Evolutionary conservation across 2,888 invertebrate species (phyloP), one percentile per base, ranked within the genome.

Genomic region (Trypoxylon attenuatum): DNA sequence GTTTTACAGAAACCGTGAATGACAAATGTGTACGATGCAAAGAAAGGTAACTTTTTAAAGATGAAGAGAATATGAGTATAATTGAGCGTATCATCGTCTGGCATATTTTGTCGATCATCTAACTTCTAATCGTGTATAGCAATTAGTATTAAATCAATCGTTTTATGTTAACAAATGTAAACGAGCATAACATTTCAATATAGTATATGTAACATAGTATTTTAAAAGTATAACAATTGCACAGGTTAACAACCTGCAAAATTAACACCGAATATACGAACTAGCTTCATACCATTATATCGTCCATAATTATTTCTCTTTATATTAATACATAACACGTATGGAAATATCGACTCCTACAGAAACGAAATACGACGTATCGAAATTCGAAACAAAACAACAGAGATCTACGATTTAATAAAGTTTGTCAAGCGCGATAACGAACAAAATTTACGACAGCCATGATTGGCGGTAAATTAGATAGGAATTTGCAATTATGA

Each of bases 1-100:
- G 42, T 46, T 55, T 47, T 64, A 65, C 45, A 52, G 41, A 25
- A n/a, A n/a, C n/a, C n/a, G n/a, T n/a, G n/a, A n/a, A n/a, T n/a
- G n/a, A n/a, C n/a, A n/a, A n/a, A n/a, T n/a, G n/a, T n/a, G n/a
- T n/a, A n/a, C n/a, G n/a, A n/a, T n/a, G 23, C 29, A 49, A 63
- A 10, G 21, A 63, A 16, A 6, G 13, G 10, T 16, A 41, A 52
- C 13, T 51, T 8, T 49, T 5, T 38, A 45, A 25, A n/a, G n/a
- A n/a, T n/a, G n/a, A n/a, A n/a, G n/a, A n/a, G n/a, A n/a, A n/a
- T n/a, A n/a, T n/a, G n/a, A n/a, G n/a, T n/a, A n/a, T n/a, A n/a
- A n/a, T n/a, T n/a, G n/a, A n/a, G n/a, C n/a, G n/a, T n/a, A n/a
- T n/a, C n/a, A n/a, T n/a, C n/a, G n/a, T n/a, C n/a, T n/a, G n/a